Evolutionary conservation across 2,888 invertebrate species (phyloP).

Genomic region (Glaucopsyche alexis): DNA sequence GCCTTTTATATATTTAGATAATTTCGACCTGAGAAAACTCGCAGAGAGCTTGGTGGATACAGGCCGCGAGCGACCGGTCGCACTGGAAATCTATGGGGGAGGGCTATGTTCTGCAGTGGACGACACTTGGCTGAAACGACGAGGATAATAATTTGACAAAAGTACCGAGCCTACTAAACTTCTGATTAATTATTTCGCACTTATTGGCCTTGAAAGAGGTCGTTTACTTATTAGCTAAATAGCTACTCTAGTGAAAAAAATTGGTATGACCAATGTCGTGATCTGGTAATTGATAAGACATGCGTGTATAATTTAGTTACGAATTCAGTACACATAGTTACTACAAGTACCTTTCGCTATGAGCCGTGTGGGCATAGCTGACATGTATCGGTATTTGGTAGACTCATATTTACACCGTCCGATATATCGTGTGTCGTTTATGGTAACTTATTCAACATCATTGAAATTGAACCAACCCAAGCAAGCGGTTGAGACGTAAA

Average conservation of each 20-base stretch:
- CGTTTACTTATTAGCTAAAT: not conserved
- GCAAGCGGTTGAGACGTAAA: too few species aligned
- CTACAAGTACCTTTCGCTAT: not conserved
- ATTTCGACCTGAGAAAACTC: too few species aligned
- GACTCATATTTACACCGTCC: not conserved
- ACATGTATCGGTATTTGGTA: not conserved
- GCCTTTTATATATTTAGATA: too few species aligned
- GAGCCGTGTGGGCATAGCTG: not conserved
- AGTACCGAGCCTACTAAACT: not conserved
- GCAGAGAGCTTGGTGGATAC: too few species aligned
- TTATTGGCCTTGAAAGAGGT: not conserved
- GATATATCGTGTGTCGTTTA: not conserved
- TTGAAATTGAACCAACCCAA: not conserved
- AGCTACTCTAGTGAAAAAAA: not conserved
- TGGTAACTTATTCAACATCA: not conserved
- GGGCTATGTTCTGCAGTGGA: too few species aligned
- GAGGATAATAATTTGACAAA: too few species aligned
- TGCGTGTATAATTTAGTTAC: not conserved
- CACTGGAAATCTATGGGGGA: too few species aligned
- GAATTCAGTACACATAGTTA: slow-evolving; percentile 7
- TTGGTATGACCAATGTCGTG: not conserved
- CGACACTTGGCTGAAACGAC: too few species aligned
- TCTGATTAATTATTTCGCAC: not conserved
- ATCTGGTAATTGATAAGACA: slow-evolving; percentile 4
- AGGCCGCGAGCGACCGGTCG: too few species aligned